Evolutionary conservation across 2,113 vertebrate species (phyloP), one percentile per base, ranked within the genome.

Genomic region (Pseudorasbora parva): DNA sequence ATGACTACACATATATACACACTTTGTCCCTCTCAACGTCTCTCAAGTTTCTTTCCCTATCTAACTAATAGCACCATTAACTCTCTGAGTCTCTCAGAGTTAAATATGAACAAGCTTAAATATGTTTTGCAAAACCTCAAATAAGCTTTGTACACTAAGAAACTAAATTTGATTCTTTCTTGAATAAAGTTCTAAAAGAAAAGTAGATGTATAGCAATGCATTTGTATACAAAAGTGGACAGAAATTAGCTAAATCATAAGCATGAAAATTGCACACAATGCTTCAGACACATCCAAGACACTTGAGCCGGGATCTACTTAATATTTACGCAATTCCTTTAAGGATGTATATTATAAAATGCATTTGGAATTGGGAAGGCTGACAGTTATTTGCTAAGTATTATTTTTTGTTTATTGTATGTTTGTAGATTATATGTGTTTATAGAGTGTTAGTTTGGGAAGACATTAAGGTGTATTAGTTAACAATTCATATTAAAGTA

Each of bases 101-200:
- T 37, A 76, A 76, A 76, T 33, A 33, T 76, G 15, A 56, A 76
- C 49, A 57, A 41, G 6, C 11, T n/a, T 77, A 77, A 23, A 41
- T 30, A 54, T 56, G 4, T 4, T 41, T 25, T 8, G 69, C 69
- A 47, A 30, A 54, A 74, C 41, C n/a, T 72, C 5, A 30, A 64
- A 60, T 25, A 60, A 23, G 41, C 12, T 74, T 43, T 47, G 41
- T 15, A 72, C 12, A 19, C 5, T 9, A 49, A 51, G 14, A 74
- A 51, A 74, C 45, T 19, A 3, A 71, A 19, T 45, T 71, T 47
- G n/a, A 47, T 49, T 49, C 11, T 27, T 47, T 9, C n/a, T n/a
- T n/a, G n/a, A n/a, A n/a, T n/a, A n/a, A n/a, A 74, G 23, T 27
- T 49, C 25, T 15, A 51, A 47, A 30, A 27, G 45, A 8, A 51